phyloP scores from a whole-genome alignment of 2,113 vertebrate species.

The Megalops atlanticus region DNA sequence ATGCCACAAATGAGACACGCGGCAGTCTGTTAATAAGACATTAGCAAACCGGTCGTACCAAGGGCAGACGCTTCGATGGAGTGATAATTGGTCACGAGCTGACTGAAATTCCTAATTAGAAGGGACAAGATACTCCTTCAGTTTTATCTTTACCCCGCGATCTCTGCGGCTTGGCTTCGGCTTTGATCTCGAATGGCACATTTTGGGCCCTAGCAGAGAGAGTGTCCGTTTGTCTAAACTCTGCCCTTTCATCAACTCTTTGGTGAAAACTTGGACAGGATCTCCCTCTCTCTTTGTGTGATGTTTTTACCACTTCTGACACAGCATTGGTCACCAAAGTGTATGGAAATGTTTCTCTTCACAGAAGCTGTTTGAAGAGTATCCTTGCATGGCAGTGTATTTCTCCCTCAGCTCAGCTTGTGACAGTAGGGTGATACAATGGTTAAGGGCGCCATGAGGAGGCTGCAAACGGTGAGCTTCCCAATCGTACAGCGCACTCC shows the following conservation, averaged over 20 bases:
- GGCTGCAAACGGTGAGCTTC: too few relatives aligned
- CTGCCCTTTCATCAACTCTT: neutral
- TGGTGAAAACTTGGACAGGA: neutral
- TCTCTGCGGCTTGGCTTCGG: neutral
- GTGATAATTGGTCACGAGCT: slow-evolving; percentile 1
- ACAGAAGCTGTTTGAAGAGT: too few relatives aligned
- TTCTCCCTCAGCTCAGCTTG: too few relatives aligned
- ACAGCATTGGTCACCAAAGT: too few relatives aligned
- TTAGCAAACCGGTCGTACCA: neutral
- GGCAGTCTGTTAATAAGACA: slow-evolving; percentile 3
- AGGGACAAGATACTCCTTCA: neutral
- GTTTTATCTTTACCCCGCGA: neutral
- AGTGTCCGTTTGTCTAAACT: neutral
- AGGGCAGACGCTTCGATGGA: slow-evolving; percentile 5
- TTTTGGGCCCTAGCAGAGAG: neutral
- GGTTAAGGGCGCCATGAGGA: too few relatives aligned
- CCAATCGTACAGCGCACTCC: too few relatives aligned
- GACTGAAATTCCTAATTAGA: slow-evolving; percentile 9
- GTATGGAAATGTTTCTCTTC: too few relatives aligned
- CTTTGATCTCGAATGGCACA: neutral
- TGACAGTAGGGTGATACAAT: too few relatives aligned
- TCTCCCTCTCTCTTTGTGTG: neutral
- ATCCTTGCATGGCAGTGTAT: too few relatives aligned
- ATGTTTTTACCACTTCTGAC: too few relatives aligned
- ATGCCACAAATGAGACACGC: neutral